Evolutionary conservation across 2,113 vertebrate genomes (phyloP), one percentile per base, ranked within the genome.

Genomic region (Tursiops truncatus): DNA sequence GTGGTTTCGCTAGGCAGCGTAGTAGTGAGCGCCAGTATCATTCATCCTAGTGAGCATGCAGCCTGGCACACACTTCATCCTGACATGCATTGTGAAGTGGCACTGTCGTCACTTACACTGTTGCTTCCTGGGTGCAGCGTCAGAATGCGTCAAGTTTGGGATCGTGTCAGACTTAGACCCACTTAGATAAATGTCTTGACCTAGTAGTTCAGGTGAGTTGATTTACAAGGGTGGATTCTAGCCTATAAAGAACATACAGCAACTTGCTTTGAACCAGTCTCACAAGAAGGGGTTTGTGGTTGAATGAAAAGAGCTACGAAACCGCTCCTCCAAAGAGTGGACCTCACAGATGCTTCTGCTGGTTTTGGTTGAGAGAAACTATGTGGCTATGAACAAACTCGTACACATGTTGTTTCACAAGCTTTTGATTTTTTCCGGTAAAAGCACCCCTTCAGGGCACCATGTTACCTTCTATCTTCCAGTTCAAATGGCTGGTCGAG

Each of bases 341-440:
- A 17, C 28, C 26, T n/a, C 53, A 20, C 5, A 23, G 10, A 1
- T 5, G 0, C 18, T 14, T 23, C 89, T 63, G 15, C 11, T 0
- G 6, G 28, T 18, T 71, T 15, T 4, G 47, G 31, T 36, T 31
- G 44, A 18, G 38, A 87, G 33, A 23, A 44, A 23, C 3, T 6
- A 11, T 0, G 0, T 2, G 5, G 36, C 11, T 31, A 2, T 11
- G 10, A 79, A 23, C 20, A 65, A 33, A 25, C 31, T 38, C 5
- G 0, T 33, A 17, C 11, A 58, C 31, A 17, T 44, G 9, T 21
- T 63, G 5, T 20, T 26, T 62, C 26, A 62, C 26, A 8, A 36
- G 31, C 36, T 53, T 18, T 63, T 56, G 26, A 26, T 15, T 4
- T 62, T 17, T 53, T 65, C 38, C 12, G 3, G 23, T 6, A 74